Percentiles rank a stretch among this genome's conserved stretches.
phyloP scores from a whole-genome alignment of 2,888 invertebrate genomes.

The Augiades crinisus region DNA sequence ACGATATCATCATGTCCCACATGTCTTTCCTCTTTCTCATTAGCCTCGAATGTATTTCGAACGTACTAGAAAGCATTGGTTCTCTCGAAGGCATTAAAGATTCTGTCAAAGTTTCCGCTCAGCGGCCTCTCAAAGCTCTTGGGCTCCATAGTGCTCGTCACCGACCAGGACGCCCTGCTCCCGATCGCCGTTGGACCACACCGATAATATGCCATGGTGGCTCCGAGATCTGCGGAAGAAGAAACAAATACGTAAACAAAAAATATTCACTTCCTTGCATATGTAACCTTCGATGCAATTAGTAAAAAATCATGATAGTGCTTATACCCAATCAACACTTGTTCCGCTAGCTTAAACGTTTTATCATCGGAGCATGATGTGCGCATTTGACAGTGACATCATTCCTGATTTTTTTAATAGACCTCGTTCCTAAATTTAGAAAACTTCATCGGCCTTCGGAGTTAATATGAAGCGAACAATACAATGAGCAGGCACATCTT shows the following conservation, averaged over 20 bases:
- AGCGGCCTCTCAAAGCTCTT: conserved; percentile 66
- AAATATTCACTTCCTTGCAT: neutral
- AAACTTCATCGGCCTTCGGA: conserved; percentile 26
- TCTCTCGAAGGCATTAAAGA: conserved; percentile 75
- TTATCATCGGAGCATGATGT: conserved; percentile 19
- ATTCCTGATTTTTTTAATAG: conserved; percentile 21
- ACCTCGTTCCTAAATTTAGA: conserved; percentile 23
- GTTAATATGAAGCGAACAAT: conserved; percentile 20
- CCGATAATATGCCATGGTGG: conserved; percentile 69
- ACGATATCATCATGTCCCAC: conserved; percentile 67
- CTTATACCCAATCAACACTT: conserved; percentile 15
- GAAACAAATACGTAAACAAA: conserved; percentile 11
- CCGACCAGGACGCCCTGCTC: conserved; percentile 79
- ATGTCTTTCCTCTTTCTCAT: conserved; percentile 52
- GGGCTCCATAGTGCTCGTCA: conserved; percentile 55
- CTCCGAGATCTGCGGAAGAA: conserved; percentile 47
- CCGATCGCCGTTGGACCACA: conserved; percentile 73
- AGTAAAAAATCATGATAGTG: conserved; percentile 5
- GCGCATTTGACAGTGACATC: conserved; percentile 25
- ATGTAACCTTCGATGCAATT: conserved; percentile 20
- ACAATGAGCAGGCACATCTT: conserved; percentile 23
- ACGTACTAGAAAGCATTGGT: conserved; percentile 77
- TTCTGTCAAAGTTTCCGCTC: conserved; percentile 74
- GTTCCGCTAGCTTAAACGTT: conserved; percentile 14
- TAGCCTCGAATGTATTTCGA: conserved; percentile 48